These are phyloP conservation scores for Tonatia bakeri DNA, from an alignment of 2,113 vertebrate genomes.

Conservation along the genomic window DNA sequence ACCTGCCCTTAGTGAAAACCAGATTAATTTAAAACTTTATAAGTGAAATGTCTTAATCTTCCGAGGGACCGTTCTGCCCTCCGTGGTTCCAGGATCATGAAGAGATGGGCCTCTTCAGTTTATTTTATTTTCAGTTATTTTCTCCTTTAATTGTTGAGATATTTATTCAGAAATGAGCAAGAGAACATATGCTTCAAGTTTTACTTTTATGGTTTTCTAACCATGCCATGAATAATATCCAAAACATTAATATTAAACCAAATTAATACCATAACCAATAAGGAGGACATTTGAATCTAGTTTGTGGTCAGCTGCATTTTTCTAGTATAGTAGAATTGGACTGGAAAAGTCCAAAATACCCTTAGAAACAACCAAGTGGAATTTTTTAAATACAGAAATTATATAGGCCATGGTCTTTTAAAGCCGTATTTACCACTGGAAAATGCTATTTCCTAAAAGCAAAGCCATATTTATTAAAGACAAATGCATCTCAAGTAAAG, in stretches of 20 bases:
- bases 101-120: conserved; percentile 4
- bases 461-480: conserved; percentile 42
- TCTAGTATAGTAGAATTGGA: conserved; percentile 27
- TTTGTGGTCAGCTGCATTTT: conserved; percentile 41
- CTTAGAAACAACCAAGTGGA: conserved; percentile 36
- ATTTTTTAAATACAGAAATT: conserved; percentile 47
- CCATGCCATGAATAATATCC: conserved; percentile 63
- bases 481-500: conserved; percentile 7
- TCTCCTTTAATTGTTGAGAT: conserved; percentile 50
- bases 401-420: neutral
- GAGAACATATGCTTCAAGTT: conserved; percentile 63
- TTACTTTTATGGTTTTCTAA: conserved; percentile 63
- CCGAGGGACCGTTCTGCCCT: neutral
- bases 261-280: conserved; percentile 64
- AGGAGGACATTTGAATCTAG: conserved; percentile 36
- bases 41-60: conserved; percentile 66
- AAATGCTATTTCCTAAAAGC: conserved; percentile 31
- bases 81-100: conserved; percentile 34
- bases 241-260: conserved; percentile 69
- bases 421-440: conserved; percentile 29
- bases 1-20: conserved; percentile 53
- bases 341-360: conserved; percentile 40
- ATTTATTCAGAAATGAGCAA: conserved; percentile 49
- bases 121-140: conserved; percentile 57
- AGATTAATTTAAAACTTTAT: conserved; percentile 50